Conservation (phyloP, 1,140 invertebrate species). For the Conus ventricosus region DNA sequence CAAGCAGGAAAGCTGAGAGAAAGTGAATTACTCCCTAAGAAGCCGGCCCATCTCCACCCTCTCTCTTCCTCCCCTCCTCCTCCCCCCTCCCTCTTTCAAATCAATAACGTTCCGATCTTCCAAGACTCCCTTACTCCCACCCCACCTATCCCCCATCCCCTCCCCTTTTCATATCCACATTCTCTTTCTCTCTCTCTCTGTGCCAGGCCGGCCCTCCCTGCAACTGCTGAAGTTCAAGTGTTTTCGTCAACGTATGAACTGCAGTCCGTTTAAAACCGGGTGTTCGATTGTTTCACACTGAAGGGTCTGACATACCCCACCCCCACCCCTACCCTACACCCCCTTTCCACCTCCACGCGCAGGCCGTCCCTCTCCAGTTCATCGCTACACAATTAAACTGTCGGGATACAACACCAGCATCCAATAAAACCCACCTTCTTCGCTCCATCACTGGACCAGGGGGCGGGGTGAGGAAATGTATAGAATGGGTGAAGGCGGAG, state of each 20-base stretch:
- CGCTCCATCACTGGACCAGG: background rate
- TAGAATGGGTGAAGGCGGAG: background rate
- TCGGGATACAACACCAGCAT: background rate
- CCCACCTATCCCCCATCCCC: background rate
- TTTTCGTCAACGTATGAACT: constrained; percentile 1
- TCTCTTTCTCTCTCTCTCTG: background rate
- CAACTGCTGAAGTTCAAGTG: constrained; percentile 14
- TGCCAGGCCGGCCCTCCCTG: background rate
- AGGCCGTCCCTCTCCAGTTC: background rate
- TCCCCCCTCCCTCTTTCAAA: constrained; percentile 1
- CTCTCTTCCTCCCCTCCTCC: too few relatives aligned
- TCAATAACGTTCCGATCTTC: constrained; percentile 32
- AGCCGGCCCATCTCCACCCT: background rate
- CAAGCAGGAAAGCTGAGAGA: constrained; percentile 17
- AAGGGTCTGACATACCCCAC: background rate
- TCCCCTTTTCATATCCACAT: background rate
- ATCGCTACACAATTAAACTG: constrained; percentile 1
- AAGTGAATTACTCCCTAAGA: constrained; percentile 23
- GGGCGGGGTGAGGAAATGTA: too few relatives aligned
- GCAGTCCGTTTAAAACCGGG: background rate
- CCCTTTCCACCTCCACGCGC: background rate
- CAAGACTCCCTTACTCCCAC: background rate
- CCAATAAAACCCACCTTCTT: background rate
- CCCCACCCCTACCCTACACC: background rate
- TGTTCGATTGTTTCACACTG: background rate